A percentile compares a stretch with the other conserved stretches of the same genome.
phyloP scores from a whole-genome alignment of 2,113 vertebrate genomes.

The Dolichotis patagonum region DNA sequence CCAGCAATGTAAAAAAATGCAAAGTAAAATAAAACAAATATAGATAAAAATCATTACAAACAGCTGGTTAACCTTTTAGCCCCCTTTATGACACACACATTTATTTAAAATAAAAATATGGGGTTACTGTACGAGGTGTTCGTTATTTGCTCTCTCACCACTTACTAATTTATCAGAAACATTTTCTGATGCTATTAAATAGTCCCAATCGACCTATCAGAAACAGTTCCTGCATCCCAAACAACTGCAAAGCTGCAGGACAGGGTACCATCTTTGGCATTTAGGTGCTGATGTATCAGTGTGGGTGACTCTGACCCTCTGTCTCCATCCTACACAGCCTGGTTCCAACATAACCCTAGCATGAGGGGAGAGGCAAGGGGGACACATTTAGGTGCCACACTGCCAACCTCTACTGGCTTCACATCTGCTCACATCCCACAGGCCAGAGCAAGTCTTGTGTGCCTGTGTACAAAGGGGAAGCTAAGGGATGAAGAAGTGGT shows the following conservation, averaged over 20 bases:
- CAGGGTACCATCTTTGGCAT: neutral
- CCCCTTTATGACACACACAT: neutral
- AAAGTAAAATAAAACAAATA: neutral
- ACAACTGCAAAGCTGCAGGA: neutral
- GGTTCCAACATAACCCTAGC: neutral
- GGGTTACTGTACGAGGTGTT: neutral
- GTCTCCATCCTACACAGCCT: neutral
- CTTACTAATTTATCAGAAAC: neutral
- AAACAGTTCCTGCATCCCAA: neutral
- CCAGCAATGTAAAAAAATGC: neutral
- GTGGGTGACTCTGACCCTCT: neutral
- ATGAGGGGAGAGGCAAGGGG: neutral
- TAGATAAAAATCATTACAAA: neutral
- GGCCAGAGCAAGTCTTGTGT: neutral
- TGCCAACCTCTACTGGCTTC: neutral
- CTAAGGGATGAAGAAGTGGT: neutral
- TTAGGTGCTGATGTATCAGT: neutral
- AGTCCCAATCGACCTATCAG: neutral
- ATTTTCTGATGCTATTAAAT: neutral
- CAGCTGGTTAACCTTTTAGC: neutral
- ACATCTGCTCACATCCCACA: neutral
- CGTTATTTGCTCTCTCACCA: neutral
- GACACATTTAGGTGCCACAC: neutral
- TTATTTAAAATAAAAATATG: conserved; percentile 22
- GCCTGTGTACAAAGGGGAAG: neutral